phyloP scores from a whole-genome alignment of 2,888 invertebrate species.

The Temnothorax rugatulus region DNA sequence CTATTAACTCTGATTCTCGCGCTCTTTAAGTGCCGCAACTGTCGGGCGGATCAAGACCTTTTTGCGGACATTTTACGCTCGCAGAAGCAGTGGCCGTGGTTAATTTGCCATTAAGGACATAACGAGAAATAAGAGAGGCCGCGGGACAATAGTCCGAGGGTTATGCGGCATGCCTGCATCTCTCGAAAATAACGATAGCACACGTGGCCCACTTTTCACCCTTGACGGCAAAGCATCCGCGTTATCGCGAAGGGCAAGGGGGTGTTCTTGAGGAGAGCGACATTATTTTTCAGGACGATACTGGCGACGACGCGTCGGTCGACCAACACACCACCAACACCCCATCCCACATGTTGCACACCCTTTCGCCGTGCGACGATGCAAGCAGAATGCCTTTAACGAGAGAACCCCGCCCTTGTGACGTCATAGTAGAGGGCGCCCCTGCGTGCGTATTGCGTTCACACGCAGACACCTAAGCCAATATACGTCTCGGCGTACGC shows the following conservation, averaged over 20 bases:
- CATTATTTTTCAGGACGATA: slow-evolving; percentile 32
- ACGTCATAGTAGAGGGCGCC: slow-evolving; percentile 79
- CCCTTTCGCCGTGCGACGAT: slow-evolving; percentile 68
- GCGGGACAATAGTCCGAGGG: not conserved
- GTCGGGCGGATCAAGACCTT: not conserved
- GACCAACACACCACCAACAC: slow-evolving; percentile 65
- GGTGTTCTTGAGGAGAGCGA: slow-evolving; percentile 30
- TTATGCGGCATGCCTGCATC: not conserved
- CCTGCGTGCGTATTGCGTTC: slow-evolving; percentile 73
- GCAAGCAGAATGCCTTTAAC: slow-evolving; percentile 79
- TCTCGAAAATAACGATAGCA: slow-evolving; percentile 21
- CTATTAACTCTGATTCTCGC: slow-evolving; percentile 39
- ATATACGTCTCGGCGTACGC: not conserved
- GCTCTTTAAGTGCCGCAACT: slow-evolving; percentile 24
- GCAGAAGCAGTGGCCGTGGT: not conserved
- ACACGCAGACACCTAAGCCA: slow-evolving; percentile 55
- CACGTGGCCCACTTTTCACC: slow-evolving; percentile 66
- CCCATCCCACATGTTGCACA: slow-evolving; percentile 84
- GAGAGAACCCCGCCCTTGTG: slow-evolving; percentile 85
- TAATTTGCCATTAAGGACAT: slow-evolving; percentile 33
- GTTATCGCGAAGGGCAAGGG: slow-evolving; percentile 33
- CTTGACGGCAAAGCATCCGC: slow-evolving; percentile 5
- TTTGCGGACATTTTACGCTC: not conserved
- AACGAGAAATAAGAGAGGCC: slow-evolving; percentile 1
- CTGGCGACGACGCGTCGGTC: slow-evolving; percentile 32